Percentiles rank a stretch among this genome's conserved stretches.
Conservation (phyloP, 1,140 invertebrate species). For the Drosophila tsacasi region DNA sequence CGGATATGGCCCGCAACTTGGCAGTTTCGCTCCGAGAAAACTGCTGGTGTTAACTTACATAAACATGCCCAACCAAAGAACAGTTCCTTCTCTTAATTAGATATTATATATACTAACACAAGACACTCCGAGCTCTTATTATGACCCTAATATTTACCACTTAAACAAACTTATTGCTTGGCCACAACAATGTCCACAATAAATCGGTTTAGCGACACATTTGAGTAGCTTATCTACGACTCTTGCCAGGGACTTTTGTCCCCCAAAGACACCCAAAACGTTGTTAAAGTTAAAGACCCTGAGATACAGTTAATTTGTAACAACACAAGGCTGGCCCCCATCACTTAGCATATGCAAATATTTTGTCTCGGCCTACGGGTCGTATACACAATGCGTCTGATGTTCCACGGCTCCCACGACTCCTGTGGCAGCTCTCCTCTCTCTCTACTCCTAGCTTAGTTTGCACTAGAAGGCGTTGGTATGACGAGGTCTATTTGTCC, state of each 20-base stretch:
- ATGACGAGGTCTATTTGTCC: constrained; percentile 26
- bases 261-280: neutral
- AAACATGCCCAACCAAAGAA: neutral
- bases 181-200: constrained; percentile 16
- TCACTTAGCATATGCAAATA: constrained; percentile 73
- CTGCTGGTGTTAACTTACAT: too few relatives aligned
- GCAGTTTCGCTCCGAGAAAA: too few relatives aligned
- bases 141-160: constrained; percentile 15
- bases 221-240: constrained; percentile 12
- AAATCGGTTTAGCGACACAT: constrained; percentile 31
- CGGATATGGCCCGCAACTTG: too few relatives aligned
- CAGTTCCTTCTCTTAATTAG: neutral
- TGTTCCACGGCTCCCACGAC: constrained; percentile 25
- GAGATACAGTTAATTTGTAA: constrained; percentile 54
- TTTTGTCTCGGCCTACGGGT: constrained; percentile 53
- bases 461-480: constrained; percentile 41
- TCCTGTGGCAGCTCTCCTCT: constrained; percentile 1
- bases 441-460: constrained; percentile 16
- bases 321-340: constrained; percentile 13
- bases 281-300: constrained; percentile 35
- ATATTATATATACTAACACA: neutral
- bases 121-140: neutral
- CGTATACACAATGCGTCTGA: constrained; percentile 66
- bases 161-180: constrained; percentile 8
- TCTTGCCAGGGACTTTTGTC: constrained; percentile 5